These are phyloP conservation scores for Parus major DNA, from an alignment of 2,113 vertebrate genomes.

Conservation along the genomic window DNA sequence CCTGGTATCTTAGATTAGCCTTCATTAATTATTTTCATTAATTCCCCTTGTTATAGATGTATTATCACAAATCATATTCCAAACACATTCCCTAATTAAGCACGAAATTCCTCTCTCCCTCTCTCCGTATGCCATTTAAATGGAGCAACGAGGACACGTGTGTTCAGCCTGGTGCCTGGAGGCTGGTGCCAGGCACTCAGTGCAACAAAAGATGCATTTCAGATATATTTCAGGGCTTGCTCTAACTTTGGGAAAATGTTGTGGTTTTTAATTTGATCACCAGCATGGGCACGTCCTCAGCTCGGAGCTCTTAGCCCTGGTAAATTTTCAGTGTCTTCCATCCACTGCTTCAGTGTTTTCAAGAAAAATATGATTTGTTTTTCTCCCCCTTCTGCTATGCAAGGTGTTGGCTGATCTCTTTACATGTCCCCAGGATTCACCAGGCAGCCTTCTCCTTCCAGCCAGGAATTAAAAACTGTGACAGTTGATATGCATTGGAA, in stretches of 20 bases:
- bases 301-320: neutral
- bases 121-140: neutral
- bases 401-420: neutral
- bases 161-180: neutral
- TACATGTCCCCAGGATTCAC: neutral
- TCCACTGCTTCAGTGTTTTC: neutral
- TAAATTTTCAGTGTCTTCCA: neutral
- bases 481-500: neutral
- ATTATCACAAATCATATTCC: slow-evolving; percentile 34
- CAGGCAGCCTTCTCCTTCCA: neutral
- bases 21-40: slow-evolving; percentile 51
- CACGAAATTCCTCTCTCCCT: neutral
- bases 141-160: neutral
- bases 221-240: neutral
- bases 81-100: slow-evolving; percentile 30
- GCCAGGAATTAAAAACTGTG: neutral
- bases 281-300: neutral
- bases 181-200: neutral
- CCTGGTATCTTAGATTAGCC: slow-evolving; percentile 4
- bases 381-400: rapidly evolving
- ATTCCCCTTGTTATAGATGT: slow-evolving; percentile 13
- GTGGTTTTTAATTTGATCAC: neutral
- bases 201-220: neutral
- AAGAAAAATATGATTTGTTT: neutral
- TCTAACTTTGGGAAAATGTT: neutral